Evolutionary conservation across 1,140 invertebrate species (phyloP), one percentile per base, ranked within the genome.

Genomic region (Pogonomyrmex californicus): DNA sequence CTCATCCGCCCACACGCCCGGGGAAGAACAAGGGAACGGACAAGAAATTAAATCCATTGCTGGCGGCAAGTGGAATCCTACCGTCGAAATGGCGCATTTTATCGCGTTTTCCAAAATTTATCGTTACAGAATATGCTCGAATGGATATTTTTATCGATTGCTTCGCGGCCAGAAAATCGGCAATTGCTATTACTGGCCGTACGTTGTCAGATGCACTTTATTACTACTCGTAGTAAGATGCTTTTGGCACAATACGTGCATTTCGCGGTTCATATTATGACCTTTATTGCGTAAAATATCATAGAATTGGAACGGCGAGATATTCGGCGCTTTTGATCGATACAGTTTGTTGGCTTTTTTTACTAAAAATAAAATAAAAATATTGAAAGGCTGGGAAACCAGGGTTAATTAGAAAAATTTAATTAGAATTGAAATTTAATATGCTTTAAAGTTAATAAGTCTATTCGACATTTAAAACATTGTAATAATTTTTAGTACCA

Each of bases 41-140:
- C 65, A 87, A 89, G 88, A 90, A 91, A 92, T 87, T 87, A 73
- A 86, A 83, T 91, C 63, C 78, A 78, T 91, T 86, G 65, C 87
- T 51, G 68, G 70, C 38, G 60, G 58, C 60, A 81, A 88, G 86
- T 87, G 77, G 78, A 83, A 78, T 87, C 73, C 85, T 65, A 70
- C 44, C 79, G 71, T 54, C 58, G 86, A 70, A 90, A 90, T 77
- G 90, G 58, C 85, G 86, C 86, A 79, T 51, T 92, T 92, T 91
- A 91, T 91, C 89, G 82, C 73, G 54, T 89, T 86, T 54, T 56
- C 82, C 62, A 79, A 89, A 92, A 92, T 91, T 91, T 90, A 90
- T 90, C 54, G 68, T 63, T 54, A 54, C 68, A 77, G 75, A 87
- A 86, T 87, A 77, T n/a, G 85, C 77, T 70, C 23, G 60, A 33